Conservation (phyloP, 2,797 vertebrate species). For the Poecilia wingei region DNA sequence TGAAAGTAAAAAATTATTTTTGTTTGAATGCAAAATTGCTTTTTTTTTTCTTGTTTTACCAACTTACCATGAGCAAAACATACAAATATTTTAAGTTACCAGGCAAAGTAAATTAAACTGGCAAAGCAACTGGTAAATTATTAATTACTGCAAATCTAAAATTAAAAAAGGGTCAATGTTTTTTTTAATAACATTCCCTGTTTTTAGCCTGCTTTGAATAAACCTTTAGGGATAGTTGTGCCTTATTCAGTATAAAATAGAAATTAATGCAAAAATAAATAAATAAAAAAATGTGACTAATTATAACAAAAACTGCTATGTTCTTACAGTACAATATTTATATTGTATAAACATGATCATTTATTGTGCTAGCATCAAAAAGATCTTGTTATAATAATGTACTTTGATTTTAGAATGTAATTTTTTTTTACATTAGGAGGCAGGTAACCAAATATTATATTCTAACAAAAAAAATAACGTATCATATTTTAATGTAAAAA, state of each 20-base stretch:
- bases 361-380: too few species aligned
- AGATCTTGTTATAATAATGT: neutral
- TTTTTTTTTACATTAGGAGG: neutral
- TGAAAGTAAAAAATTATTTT: neutral
- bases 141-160: too few species aligned
- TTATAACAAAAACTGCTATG: neutral
- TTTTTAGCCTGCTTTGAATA: neutral
- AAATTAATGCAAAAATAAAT: neutral
- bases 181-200: too few species aligned
- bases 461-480: neutral
- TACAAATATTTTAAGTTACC: neutral
- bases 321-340: neutral
- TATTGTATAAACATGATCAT: neutral
- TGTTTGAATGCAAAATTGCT: neutral
- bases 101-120: neutral
- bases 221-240: neutral
- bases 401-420: neutral
- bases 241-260: neutral
- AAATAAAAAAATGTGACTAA: neutral
- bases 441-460: neutral
- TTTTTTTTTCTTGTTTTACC: neutral
- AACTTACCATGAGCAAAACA: neutral
- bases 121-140: too few species aligned
- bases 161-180: too few species aligned
- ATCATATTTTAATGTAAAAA: neutral